Evolutionary conservation across 2,797 vertebrate genomes (phyloP), one percentile per base, ranked within the genome.

Genomic region (Sarcophilus harrisii): DNA sequence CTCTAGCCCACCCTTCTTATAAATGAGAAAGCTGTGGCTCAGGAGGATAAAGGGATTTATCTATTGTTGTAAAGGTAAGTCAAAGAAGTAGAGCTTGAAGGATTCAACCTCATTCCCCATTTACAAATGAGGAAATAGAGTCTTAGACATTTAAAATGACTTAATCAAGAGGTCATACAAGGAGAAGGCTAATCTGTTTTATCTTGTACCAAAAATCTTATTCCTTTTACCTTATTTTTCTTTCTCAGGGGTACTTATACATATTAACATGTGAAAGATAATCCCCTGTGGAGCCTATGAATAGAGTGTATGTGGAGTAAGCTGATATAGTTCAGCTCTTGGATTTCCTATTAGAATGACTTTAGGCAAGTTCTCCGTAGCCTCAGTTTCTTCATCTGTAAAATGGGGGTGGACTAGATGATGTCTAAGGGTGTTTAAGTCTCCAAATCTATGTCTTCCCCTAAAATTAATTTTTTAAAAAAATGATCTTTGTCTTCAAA

Each of bases 321-420:
- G 57, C 14, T 92, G 49, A 54, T 6, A 32, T n/a, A 21, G 14
- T 96, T 96, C 58, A 95, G 60, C 95, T 95, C 55, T 57, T 92
- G n/a, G 30, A 14, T 28, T 59, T 8, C 13, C 16, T 21, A 91
- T 1, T 90, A 87, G 81, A 38, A 27, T 90, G 90, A 13, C 27
- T 62, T 0, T 90, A 58, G 89, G 91, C n/a, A 91, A 5, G 49
- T 60, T 14, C 0, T 60, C 28, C 55, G 4, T 62, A 49, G n/a
- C 28, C 52, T 97, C 60, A 91, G 45, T 91, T 93, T 94, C 57
- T 29, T 95, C 90, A 58, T 57, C 55, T 92, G 5, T 45, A 92
- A 93, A 91, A 93, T 89, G 27, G 45, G 4, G 28, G 54, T 93
- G 57, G 45, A 29, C n/a, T 45, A 81, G n/a, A 45, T 81, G 8